These are phyloP conservation scores for Melospiza melodia DNA, from an alignment of 2,113 vertebrate species.

Conservation along the genomic window DNA sequence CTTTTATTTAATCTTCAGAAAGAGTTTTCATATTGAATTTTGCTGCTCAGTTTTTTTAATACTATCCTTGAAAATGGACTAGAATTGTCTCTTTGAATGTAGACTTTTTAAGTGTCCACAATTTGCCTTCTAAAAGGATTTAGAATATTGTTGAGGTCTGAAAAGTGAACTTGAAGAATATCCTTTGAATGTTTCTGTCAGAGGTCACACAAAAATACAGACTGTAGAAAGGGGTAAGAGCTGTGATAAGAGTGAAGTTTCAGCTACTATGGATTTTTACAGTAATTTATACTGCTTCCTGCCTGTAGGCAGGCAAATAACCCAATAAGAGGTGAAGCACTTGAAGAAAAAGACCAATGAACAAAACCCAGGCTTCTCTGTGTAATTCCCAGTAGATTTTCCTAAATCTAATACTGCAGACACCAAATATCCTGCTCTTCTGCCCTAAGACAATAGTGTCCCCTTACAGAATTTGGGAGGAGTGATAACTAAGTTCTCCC, in stretches of 20 bases:
- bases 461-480: background rate
- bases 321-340: background rate
- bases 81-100: background rate
- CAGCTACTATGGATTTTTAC: background rate
- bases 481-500: background rate
- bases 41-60: background rate
- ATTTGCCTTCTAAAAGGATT: background rate
- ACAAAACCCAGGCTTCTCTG: background rate
- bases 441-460: background rate
- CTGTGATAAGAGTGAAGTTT: background rate
- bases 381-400: background rate
- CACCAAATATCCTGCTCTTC: background rate
- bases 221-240: background rate
- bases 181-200: background rate
- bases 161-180: background rate
- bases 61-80: background rate
- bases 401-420: background rate
- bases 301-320: background rate
- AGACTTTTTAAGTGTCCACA: background rate
- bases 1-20: background rate
- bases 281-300: background rate
- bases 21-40: background rate
- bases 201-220: background rate
- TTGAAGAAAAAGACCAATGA: background rate
- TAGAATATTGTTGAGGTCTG: background rate